These are phyloP conservation scores for Acanthoscelides obtectus DNA, from an alignment of 2,888 invertebrate genomes.

Conservation along the genomic window DNA sequence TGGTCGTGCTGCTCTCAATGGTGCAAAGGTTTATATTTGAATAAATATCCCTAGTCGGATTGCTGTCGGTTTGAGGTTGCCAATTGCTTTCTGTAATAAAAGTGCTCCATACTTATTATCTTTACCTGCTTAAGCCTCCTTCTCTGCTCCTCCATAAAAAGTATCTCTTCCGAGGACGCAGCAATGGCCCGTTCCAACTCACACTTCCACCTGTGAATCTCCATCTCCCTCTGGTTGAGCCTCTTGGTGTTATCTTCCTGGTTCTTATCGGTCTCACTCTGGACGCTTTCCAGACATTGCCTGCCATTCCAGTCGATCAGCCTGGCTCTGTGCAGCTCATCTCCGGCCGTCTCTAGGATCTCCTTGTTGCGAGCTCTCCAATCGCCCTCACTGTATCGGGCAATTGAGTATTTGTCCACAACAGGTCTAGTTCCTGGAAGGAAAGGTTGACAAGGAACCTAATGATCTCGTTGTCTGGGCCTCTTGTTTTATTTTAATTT, in stretches of 20 bases:
- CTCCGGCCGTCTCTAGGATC: slow-evolving; percentile 36
- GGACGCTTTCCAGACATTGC: slow-evolving; percentile 60
- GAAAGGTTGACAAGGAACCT: too few species aligned
- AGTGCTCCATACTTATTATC: too few species aligned
- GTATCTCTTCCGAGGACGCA: slow-evolving; percentile 66
- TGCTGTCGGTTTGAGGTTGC: too few species aligned
- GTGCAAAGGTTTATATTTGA: too few species aligned
- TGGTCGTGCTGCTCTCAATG: too few species aligned
- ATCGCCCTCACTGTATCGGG: slow-evolving; percentile 67
- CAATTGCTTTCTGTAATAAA: too few species aligned
- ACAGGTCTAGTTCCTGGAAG: slow-evolving; percentile 59
- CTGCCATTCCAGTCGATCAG: slow-evolving; percentile 58
- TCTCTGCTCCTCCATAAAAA: slow-evolving; percentile 62
- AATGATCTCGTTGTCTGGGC: too few species aligned
- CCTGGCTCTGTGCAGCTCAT: slow-evolving; percentile 38
- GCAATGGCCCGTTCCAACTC: slow-evolving; percentile 67
- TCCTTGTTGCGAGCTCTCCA: slow-evolving; percentile 55
- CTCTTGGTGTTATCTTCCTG: slow-evolving; percentile 65
- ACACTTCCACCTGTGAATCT: slow-evolving; percentile 70
- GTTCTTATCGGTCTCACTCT: slow-evolving; percentile 61
- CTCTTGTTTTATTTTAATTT: too few species aligned
- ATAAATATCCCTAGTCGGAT: too few species aligned
- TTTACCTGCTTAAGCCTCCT: slow-evolving; percentile 64
- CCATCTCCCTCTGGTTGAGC: slow-evolving; percentile 60
- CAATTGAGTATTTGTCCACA: slow-evolving; percentile 71